Percentiles rank a stretch among this genome's conserved stretches.
Evolutionary conservation across 2,797 vertebrate species (phyloP).

Genomic region (Tachyglossus aculeatus): DNA sequence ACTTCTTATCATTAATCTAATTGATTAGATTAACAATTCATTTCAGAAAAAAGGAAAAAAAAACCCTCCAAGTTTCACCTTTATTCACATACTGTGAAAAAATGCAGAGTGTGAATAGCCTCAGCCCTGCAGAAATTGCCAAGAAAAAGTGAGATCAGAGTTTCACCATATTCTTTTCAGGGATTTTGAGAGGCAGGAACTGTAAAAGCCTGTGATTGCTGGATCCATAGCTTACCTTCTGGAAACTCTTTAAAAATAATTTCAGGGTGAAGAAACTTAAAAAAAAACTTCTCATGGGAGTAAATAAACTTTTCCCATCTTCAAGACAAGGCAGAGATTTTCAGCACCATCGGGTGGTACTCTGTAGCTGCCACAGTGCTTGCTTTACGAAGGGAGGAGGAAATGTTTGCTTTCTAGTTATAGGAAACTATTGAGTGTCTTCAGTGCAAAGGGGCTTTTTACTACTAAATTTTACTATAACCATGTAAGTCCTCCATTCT

Average conservation of each 20-base stretch:
- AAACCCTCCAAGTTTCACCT: slow-evolving; percentile 27
- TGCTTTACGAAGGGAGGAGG: no score
- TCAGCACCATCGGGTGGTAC: no score
- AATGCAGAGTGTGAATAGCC: slow-evolving; percentile 4
- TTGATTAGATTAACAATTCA: slow-evolving; percentile 12
- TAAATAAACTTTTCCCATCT: no score
- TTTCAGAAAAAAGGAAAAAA: slow-evolving; percentile 16
- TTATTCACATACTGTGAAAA: slow-evolving; percentile 38
- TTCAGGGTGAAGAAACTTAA: no score
- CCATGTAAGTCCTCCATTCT: no score
- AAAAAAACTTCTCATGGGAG: no score
- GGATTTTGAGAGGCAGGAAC: slow-evolving; percentile 6
- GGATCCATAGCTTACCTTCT: not conserved
- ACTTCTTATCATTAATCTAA: slow-evolving; percentile 23
- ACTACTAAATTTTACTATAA: no score
- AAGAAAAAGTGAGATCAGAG: not conserved
- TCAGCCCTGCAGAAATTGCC: slow-evolving; percentile 24
- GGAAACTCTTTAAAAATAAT: not conserved
- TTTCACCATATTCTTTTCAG: not conserved
- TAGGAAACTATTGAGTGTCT: no score
- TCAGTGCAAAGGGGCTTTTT: no score
- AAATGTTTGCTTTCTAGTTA: no score
- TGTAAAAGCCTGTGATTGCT: slow-evolving; percentile 7
- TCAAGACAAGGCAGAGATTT: no score
- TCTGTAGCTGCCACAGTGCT: no score